These are phyloP conservation scores for Ciconia boyciana DNA, from an alignment of 2,113 vertebrate species.

Conservation along the genomic window DNA sequence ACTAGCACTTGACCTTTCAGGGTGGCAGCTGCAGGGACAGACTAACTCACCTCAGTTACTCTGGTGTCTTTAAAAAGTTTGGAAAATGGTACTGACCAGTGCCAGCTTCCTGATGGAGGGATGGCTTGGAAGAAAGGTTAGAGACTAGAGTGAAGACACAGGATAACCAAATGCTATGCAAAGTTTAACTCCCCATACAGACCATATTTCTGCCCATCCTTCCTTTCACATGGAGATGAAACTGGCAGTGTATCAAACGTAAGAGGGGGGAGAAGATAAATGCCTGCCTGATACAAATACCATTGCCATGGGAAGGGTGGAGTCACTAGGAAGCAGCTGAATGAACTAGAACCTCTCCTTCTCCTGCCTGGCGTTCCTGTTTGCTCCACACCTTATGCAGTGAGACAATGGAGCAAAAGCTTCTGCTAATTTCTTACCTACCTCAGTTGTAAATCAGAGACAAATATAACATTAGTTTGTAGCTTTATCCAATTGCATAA, in stretches of 20 bases:
- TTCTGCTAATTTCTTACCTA: neutral
- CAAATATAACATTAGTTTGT: neutral
- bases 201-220: neutral
- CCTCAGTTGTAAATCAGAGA: neutral
- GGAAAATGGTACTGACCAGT: neutral
- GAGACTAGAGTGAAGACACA: accelerated
- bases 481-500: neutral
- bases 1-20: neutral
- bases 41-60: neutral
- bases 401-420: neutral
- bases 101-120: neutral
- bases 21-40: neutral
- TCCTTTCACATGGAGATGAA: neutral
- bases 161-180: neutral
- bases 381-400: neutral
- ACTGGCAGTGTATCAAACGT: neutral
- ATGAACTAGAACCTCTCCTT: neutral
- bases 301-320: conserved; percentile 25
- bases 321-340: conserved; percentile 25
- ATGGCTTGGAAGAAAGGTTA: neutral
- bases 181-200: neutral
- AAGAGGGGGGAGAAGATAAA: neutral
- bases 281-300: neutral
- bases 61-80: neutral
- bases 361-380: neutral